Evolutionary conservation across 2,797 vertebrate species (phyloP), one percentile per base, ranked within the genome.

Genomic region (Cuniculus paca): DNA sequence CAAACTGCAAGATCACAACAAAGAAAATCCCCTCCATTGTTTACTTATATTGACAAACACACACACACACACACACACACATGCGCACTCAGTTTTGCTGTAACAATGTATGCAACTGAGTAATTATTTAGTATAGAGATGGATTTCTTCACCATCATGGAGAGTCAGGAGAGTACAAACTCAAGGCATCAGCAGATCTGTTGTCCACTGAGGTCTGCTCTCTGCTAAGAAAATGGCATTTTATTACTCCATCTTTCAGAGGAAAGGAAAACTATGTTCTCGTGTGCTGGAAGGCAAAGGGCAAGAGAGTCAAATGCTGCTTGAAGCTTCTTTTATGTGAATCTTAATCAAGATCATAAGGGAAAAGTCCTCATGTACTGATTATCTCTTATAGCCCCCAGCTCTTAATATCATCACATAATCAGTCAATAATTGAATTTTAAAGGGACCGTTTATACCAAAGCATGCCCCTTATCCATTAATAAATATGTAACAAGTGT

Each of bases 391-490:
- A 12, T 7, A 19, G 20, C 20, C 4, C 17, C 5, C 3, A 24
- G 1, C 19, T 17, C 58, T 42, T 34, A 56, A 34, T 42, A 31
- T 11, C 6, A 56, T 16, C 7, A 10, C 31, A 34, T 3, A 26
- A 13, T 28, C 14, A 20, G 20, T 28, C 14, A 78, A 58, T 39
- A 39, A 31, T 4, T n/a, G 22, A 65, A 77, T 39, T 68, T 52
- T 58, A 14, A 85, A 1, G 48, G 10, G 14, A 45, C 5, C 8
- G 19, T 52, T 72, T 16, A 56, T n/a, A 56, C 0, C 5, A 36
- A 4, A 61, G 12, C 9, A 48, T 0, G 20, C 9, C 2, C 1
- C 1, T 42, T 75, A 22, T 3, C n/a, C 7, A 61, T 54, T 45
- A 56, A 5, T 52, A 92, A 63, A 88, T 31, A 52, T 17, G 14